Evolutionary conservation across 2,113 vertebrate species (phyloP).

Genomic region (Caracal caracal): DNA sequence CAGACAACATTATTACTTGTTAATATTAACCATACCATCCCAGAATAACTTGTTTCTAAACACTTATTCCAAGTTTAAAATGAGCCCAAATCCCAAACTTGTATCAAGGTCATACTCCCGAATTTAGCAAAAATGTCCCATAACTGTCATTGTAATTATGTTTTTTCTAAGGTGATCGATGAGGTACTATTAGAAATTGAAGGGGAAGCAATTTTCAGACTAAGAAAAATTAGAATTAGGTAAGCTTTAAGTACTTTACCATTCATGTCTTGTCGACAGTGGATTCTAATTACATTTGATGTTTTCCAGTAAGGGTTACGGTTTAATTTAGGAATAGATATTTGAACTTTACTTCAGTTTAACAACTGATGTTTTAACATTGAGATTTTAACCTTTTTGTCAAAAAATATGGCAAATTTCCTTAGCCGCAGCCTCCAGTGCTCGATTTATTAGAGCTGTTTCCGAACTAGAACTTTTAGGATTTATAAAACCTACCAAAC

Average conservation of each 20-base stretch:
- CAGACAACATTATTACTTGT: not conserved
- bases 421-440: slow-evolving; percentile 89
- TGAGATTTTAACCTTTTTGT: not conserved
- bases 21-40: not conserved
- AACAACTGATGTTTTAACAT: not conserved
- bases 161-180: slow-evolving; percentile 37
- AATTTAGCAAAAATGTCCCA: slow-evolving; percentile 9
- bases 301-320: not conserved
- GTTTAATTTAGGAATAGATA: slow-evolving; percentile 7
- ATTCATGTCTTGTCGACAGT: not conserved
- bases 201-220: not conserved
- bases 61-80: slow-evolving; percentile 40
- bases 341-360: slow-evolving; percentile 23
- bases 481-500: slow-evolving; percentile 96
- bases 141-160: not conserved
- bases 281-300: not conserved
- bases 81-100: not conserved
- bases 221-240: slow-evolving; percentile 28
- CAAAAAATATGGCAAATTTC: slow-evolving; percentile 69
- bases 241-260: not conserved
- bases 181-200: slow-evolving; percentile 10
- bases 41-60: slow-evolving; percentile 17
- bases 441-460: slow-evolving; percentile 96
- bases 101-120: not conserved
- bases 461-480: slow-evolving; percentile 97